These are phyloP conservation scores for Phoeniculus purpureus DNA, from an alignment of 2,797 vertebrate species.

Conservation along the genomic window DNA sequence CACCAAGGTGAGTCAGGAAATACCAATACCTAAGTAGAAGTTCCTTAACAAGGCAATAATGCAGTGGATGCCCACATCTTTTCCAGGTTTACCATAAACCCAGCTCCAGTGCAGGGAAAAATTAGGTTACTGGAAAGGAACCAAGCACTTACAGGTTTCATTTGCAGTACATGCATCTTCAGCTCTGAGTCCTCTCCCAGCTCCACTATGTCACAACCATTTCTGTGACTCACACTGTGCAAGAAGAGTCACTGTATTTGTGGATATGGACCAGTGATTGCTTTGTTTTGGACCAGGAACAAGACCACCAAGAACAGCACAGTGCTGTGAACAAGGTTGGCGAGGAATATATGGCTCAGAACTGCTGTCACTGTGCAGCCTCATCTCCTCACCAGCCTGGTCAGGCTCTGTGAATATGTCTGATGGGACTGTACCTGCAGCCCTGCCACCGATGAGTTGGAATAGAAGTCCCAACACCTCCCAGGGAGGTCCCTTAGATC, in stretches of 20 bases:
- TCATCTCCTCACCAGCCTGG: not conserved
- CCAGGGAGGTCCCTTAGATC: not conserved
- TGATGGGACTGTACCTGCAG: not conserved
- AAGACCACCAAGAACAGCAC: rapidly evolving
- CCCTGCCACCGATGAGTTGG: not conserved
- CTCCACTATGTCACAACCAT: not conserved
- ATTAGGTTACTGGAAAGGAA: not conserved
- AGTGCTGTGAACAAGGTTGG: not conserved
- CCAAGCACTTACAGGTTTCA: not conserved
- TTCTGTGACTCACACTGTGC: rapidly evolving
- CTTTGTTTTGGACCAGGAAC: not conserved
- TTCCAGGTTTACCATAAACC: constrained; percentile 5
- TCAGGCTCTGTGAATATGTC: rapidly evolving
- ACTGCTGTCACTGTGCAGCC: not conserved
- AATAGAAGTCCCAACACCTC: not conserved
- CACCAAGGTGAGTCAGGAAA: constrained; percentile 23
- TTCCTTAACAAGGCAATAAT: not conserved
- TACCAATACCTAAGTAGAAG: constrained; percentile 36
- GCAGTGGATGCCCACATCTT: not conserved
- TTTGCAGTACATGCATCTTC: not conserved
- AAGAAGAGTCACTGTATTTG: not conserved
- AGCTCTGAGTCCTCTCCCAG: not conserved
- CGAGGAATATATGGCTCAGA: not conserved
- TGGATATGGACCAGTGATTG: not conserved
- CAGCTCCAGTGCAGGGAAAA: not conserved